Evolutionary conservation across 2,888 invertebrate species (phyloP).

Genomic region (Habrosyne pyritoides): DNA sequence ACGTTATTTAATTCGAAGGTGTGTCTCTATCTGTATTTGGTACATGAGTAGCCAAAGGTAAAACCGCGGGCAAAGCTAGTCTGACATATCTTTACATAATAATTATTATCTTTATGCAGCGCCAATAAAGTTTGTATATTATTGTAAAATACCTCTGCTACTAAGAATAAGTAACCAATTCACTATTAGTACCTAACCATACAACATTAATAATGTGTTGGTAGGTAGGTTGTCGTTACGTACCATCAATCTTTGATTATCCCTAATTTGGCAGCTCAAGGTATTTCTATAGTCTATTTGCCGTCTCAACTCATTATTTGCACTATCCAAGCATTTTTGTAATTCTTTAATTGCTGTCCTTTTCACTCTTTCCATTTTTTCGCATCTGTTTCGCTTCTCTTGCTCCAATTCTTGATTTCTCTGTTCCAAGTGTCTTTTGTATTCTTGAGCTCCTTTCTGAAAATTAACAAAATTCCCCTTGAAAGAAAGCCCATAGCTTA

Average conservation of each 20-base stretch:
- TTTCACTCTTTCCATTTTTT: constrained; percentile 61
- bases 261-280: constrained; percentile 57
- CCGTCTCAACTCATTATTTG: constrained; percentile 56
- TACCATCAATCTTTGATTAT: constrained; percentile 63
- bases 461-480: constrained; percentile 14
- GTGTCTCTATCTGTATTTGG: no score
- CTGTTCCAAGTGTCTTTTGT: constrained; percentile 55
- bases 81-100: no score
- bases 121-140: no score
- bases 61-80: no score
- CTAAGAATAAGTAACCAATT: no score
- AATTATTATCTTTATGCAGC: no score
- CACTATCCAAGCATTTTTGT: constrained; percentile 49
- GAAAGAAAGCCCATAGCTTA: neutral
- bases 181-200: no score
- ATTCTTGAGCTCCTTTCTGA: constrained; percentile 64
- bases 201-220: no score
- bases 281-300: constrained; percentile 66
- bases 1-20: no score
- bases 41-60: no score
- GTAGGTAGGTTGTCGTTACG: no score
- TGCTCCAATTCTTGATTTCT: constrained; percentile 45
- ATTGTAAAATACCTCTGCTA: no score
- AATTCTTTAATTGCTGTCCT: constrained; percentile 56
- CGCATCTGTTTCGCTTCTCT: constrained; percentile 45